Evolutionary conservation across 2,797 vertebrate species (phyloP).

Genomic region (Mormyrus hasselquistii): DNA sequence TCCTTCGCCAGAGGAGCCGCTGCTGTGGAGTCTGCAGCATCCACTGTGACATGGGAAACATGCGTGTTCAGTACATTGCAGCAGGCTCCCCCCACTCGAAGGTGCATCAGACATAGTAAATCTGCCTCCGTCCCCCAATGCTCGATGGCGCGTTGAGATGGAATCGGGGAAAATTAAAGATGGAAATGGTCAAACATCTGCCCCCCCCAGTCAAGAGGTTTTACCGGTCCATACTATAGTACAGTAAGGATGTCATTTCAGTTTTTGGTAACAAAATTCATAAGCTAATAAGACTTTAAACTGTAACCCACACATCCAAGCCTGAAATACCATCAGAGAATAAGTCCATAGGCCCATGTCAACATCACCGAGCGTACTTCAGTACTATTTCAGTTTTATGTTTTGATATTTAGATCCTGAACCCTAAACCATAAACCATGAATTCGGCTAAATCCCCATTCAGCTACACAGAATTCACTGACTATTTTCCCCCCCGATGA

Average conservation of each 20-base stretch:
- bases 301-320: not conserved
- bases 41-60: conserved; percentile 63
- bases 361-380: not conserved
- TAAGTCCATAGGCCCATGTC: not conserved
- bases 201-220: not conserved
- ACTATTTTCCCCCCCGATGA: not conserved
- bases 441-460: not conserved
- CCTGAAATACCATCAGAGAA: not conserved
- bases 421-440: not conserved
- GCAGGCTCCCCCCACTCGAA: not conserved
- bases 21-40: conserved; percentile 82
- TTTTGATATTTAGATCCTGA: not conserved
- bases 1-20: conserved; percentile 79
- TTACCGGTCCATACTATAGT: not conserved
- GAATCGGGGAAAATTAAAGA: not conserved
- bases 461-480: not conserved
- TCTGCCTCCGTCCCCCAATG: not conserved
- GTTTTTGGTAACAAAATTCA: not conserved
- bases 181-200: not conserved
- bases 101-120: not conserved
- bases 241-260: not conserved
- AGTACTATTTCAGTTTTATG: not conserved
- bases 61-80: not conserved
- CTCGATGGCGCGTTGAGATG: not conserved
- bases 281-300: not conserved